Base-by-base conservation (phyloP, 2,113 vertebrate species). In the Isichthys henryi region DNA sequence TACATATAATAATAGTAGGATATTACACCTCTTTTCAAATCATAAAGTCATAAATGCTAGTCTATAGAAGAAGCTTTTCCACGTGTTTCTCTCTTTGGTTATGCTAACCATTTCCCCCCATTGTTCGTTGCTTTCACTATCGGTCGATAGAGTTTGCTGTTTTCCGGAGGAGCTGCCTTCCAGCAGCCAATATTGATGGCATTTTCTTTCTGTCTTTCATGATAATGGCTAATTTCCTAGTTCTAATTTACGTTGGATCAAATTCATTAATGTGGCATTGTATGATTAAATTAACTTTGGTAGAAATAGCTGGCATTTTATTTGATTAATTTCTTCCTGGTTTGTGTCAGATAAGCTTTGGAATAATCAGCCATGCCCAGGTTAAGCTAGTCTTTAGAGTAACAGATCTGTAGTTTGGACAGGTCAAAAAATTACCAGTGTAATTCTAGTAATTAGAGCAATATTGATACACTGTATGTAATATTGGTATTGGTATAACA, bases 311-410 rank as follows among this genome's bases (percentile, higher is more conserved):
- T 80, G 35, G 17, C 31, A 19, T 80, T 80, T 80, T 80, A 48
- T 84, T 48, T 48, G 82, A 84, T 45, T 84, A n/a, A 48, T 84
- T 84, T 84, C 45, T 48, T 84, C 45, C 39, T 84, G 82, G 82
- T 45, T 84, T 45, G 45, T 45, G 45, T 84, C 19, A 84, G 82
- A 48, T 84, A 84, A 48, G 74, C n/a, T 80, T 80, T 43, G 35
- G 74, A 80, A 43, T 80, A 80, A 80, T 13, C 74, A 80, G 35
- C 74, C 74, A 6, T 43, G 15, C 5, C 15, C 35, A 43, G 74
- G 13, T 19, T 80, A 80, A 17, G 35, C 31, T 80, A 43, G 74
- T 17, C 35, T 80, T 43, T 8, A 80, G 31, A 80, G 31, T 39
- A 5, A 43, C 17, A 19, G 31, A 27, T 31, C 9, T 70, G n/a